These are phyloP conservation scores for Caenorhabditis inopinata DNA, from an alignment of 1,140 invertebrate genomes.

Conservation along the genomic window DNA sequence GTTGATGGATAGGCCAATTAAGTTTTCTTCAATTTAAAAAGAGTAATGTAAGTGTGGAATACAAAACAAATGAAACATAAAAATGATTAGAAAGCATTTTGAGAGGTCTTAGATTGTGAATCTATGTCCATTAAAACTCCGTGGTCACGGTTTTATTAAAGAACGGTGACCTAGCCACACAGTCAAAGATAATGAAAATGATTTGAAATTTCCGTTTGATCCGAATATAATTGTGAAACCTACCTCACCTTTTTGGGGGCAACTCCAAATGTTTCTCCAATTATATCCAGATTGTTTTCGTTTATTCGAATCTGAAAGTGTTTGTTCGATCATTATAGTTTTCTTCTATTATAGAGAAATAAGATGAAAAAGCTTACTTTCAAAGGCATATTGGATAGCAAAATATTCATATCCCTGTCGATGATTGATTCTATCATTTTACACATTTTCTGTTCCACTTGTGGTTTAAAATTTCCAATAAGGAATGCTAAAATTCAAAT, in stretches of 20 bases:
- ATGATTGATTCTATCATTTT: conserved; percentile 66
- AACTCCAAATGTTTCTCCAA: conserved; percentile 62
- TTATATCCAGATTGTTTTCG: conserved; percentile 62
- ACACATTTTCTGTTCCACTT: conserved; percentile 65
- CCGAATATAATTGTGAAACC: neutral
- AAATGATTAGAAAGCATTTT: no score
- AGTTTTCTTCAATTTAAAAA: no score
- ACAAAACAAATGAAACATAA: no score
- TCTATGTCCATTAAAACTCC: no score
- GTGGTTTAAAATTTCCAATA: conserved; percentile 63
- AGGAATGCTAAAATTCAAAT: conserved; percentile 57
- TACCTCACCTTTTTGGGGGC: conserved; percentile 38
- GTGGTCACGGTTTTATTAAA: no score
- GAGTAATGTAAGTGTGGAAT: no score
- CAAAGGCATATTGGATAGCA: conserved; percentile 63
- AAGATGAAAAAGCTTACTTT: conserved; percentile 50
- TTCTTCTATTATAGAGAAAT: neutral
- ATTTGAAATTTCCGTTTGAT: no score
- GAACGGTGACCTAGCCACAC: no score
- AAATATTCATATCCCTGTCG: conserved; percentile 63
- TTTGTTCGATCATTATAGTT: neutral
- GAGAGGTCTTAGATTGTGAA: no score
- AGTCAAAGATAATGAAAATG: no score
- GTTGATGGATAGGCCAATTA: no score
- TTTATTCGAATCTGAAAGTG: conserved; percentile 60